Conservation (phyloP, 1,140 invertebrate species). For the Drosophila lacertosa region DNA sequence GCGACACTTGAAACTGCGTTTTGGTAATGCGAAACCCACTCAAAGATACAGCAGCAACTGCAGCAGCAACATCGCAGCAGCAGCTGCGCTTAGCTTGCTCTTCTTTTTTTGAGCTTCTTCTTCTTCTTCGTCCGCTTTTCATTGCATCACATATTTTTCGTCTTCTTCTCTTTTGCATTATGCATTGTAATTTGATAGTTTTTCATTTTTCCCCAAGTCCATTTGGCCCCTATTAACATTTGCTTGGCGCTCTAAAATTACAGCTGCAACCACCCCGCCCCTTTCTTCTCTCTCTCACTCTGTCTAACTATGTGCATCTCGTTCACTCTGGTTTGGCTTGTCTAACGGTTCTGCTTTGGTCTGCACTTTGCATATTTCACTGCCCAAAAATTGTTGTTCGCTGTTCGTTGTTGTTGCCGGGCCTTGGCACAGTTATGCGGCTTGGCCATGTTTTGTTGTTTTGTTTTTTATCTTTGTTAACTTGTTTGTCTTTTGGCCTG, state of each 20-base stretch:
- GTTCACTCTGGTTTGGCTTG: constrained; percentile 2
- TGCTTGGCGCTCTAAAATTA: constrained; percentile 54
- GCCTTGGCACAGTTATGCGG: constrained; percentile 78
- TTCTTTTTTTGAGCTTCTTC: too few species aligned
- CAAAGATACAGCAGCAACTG: constrained; percentile 28
- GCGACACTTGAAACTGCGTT: constrained; percentile 36
- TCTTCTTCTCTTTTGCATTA: constrained; percentile 12
- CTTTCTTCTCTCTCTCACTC: neutral
- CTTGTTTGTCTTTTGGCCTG: constrained; percentile 40
- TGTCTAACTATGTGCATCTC: constrained; percentile 39
- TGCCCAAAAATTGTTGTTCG: constrained; percentile 34
- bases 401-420: constrained; percentile 21
- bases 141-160: constrained; percentile 31
- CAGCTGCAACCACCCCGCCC: constrained; percentile 3
- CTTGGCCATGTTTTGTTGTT: constrained; percentile 49
- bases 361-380: constrained; percentile 44
- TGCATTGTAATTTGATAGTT: constrained; percentile 62
- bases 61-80: constrained; percentile 13
- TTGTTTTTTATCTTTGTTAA: constrained; percentile 27
- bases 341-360: constrained; percentile 43
- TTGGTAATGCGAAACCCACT: constrained; percentile 44
- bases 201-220: constrained; percentile 39
- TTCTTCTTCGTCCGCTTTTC: constrained; percentile 10
- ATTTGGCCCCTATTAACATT: constrained; percentile 68
- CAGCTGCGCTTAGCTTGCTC: constrained; percentile 17